phyloP scores from a whole-genome alignment of 2,113 vertebrate species.

The Atlantisia rogersi region DNA sequence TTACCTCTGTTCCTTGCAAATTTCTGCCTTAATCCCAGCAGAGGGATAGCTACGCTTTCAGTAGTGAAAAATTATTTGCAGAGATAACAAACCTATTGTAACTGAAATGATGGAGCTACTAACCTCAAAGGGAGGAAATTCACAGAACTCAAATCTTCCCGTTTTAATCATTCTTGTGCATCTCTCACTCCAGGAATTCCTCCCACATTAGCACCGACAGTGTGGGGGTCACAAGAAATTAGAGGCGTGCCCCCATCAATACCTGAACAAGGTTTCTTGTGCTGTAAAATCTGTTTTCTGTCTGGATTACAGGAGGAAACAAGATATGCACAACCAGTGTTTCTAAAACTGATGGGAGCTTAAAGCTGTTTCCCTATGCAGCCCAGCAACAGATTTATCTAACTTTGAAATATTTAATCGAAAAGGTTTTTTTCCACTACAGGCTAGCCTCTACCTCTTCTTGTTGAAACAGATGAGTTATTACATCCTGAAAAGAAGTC shows the following conservation, averaged over 20 bases:
- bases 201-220: not conserved
- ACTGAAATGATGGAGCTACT: not conserved
- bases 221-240: not conserved
- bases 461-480: not conserved
- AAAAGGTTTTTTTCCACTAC: not conserved
- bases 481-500: not conserved
- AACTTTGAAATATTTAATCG: not conserved
- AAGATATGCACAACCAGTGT: not conserved
- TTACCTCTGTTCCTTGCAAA: conserved; percentile 1
- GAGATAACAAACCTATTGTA: not conserved
- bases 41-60: not conserved
- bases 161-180: not conserved
- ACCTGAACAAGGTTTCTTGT: not conserved
- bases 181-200: not conserved
- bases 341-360: not conserved
- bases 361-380: not conserved
- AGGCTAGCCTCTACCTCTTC: not conserved
- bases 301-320: not conserved
- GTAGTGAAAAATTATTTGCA: conserved; percentile 17
- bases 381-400: not conserved
- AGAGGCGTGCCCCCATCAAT: not conserved
- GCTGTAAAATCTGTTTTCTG: not conserved
- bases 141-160: not conserved
- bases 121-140: not conserved
- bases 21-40: not conserved